Evolutionary conservation across 2,888 invertebrate species (phyloP).

Genomic region (Mactromeris polynyma): DNA sequence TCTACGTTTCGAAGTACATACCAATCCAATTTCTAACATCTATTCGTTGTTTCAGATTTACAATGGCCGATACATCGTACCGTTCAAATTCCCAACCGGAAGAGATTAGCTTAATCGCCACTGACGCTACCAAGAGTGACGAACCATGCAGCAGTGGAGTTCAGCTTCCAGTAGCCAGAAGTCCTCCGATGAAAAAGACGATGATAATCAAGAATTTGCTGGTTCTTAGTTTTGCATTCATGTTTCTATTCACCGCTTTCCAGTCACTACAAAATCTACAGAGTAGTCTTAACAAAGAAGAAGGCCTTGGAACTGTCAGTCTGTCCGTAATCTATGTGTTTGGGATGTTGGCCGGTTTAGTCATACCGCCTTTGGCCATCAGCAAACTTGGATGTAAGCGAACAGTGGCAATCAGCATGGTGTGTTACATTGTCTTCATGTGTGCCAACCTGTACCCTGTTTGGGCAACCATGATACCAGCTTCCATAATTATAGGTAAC

Average conservation of each 20-base stretch:
- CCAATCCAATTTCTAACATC: too few relatives aligned
- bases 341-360: slow-evolving; percentile 97
- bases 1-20: too few relatives aligned
- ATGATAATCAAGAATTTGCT: slow-evolving; percentile 96
- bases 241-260: slow-evolving; percentile 98
- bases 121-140: background rate
- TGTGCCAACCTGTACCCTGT: slow-evolving; percentile 96
- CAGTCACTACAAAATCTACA: slow-evolving; percentile 97
- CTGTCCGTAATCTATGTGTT: slow-evolving; percentile 96
- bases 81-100: background rate
- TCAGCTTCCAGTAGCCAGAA: background rate
- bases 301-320: slow-evolving; percentile 96
- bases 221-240: slow-evolving; percentile 96
- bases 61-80: background rate
- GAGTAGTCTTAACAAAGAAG: slow-evolving; percentile 95
- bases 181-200: slow-evolving; percentile 56
- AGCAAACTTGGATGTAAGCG: slow-evolving; percentile 95
- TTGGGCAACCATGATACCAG: slow-evolving; percentile 92
- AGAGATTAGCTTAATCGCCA: background rate
- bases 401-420: slow-evolving; percentile 96
- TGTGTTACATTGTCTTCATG: slow-evolving; percentile 97
- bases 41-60: background rate
- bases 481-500: slow-evolving; percentile 95
- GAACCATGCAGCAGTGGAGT: background rate
- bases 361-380: slow-evolving; percentile 89